Evolutionary conservation across 2,797 vertebrate species (phyloP), one percentile per base, ranked within the genome.

Genomic region (Esox masquinongy): DNA sequence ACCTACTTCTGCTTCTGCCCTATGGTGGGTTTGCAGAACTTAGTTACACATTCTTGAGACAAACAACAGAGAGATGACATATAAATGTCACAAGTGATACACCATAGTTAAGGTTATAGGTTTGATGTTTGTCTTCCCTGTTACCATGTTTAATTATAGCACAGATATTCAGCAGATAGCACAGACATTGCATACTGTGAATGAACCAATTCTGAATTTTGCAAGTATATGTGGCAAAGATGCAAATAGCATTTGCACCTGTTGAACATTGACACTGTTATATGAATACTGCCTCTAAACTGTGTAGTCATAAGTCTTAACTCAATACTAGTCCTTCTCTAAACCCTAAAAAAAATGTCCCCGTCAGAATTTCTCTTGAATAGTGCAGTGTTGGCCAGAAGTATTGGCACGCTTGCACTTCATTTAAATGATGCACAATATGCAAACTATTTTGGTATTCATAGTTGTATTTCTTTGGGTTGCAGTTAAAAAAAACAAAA

Each of bases 1-100:
- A 90, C 88, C 88, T 80, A 88, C 75, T 88, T 92, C 77, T 81
- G 29, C 78, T 34, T 34, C 59, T 72, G 76, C 77, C 74, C 76
- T 47, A 22, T 78, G 74, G 72, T 63, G 3, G 16, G 47, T 70
- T 69, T 80, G 76, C 29, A 39, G 69, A 83, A 79, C 84, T 61
- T 24, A 66, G 74, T 59, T 22, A 73, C 70, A 68, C 67, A 68
- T 43, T 34, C 19, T 17, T 39, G 36, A 68, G 34, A 39, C 16
- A 19, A 17, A n/a, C 17, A 68, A 43, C 9, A 68, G 36, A 0
- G 24, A 68, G 19, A n/a, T 29, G 24, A 29, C 22, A 64, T 64
- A 26, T 16, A 64, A 64, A 64, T 64, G 61, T 56, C n/a, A 56
- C n/a, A 56, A 56, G 53, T 19, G 19, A 22, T 56, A 56, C n/a